Percentiles rank a stretch among this genome's conserved stretches.
These are phyloP conservation scores for Baryphthengus martii DNA, from an alignment of 2,113 vertebrate species.

Conservation along the genomic window DNA sequence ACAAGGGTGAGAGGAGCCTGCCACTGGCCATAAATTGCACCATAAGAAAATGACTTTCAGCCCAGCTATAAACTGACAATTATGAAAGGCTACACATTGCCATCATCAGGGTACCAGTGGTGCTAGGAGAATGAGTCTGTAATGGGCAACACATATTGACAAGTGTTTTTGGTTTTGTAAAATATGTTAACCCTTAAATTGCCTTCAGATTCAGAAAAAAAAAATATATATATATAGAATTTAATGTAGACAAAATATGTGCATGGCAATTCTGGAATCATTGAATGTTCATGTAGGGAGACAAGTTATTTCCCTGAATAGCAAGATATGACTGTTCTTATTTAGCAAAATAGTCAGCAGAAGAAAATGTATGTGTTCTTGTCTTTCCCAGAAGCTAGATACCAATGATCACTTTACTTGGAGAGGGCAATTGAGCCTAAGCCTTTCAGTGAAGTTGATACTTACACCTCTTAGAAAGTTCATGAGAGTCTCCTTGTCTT, in stretches of 20 bases:
- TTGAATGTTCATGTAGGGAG: not conserved
- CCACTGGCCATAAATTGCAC: not conserved
- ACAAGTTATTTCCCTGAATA: not conserved
- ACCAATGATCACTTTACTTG: not conserved
- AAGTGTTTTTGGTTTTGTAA: not conserved
- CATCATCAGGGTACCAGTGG: not conserved
- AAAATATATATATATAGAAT: not conserved
- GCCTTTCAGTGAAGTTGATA: not conserved
- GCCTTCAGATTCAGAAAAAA: not conserved
- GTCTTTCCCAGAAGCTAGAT: not conserved
- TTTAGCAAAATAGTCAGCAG: not conserved
- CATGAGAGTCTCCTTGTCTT: not conserved
- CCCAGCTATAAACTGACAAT: not conserved
- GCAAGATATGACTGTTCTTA: not conserved
- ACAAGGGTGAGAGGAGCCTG: not conserved
- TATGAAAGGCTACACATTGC: not conserved
- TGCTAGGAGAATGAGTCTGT: not conserved
- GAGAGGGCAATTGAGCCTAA: not conserved
- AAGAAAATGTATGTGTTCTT: not conserved
- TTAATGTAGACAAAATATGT: not conserved
- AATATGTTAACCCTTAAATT: not conserved
- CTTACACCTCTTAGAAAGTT: not conserved
- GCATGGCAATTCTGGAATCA: not conserved
- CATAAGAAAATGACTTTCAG: slow-evolving; percentile 26
- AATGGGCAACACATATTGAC: not conserved